Evolutionary conservation across 2,888 invertebrate species (phyloP).

Genomic region (Julus scanicus): DNA sequence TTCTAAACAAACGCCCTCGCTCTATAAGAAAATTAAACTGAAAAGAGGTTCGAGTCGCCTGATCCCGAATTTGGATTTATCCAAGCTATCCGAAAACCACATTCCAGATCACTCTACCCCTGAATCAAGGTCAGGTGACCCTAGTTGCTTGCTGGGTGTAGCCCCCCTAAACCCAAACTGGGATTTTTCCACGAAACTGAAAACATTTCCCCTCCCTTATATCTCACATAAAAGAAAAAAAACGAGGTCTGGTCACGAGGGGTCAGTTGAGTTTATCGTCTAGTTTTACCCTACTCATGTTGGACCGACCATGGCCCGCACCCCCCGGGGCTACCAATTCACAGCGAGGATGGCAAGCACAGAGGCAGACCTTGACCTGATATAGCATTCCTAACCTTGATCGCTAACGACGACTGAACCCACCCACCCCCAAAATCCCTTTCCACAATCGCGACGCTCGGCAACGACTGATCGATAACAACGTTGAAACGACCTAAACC

Average conservation of each 20-base stretch:
- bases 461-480: slow-evolving; percentile 36
- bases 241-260: slow-evolving; percentile 16
- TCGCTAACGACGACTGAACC: not conserved
- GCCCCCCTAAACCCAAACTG: no score
- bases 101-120: not conserved
- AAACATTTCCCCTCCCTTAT: not conserved
- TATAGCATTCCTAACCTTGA: slow-evolving; percentile 18
- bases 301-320: not conserved
- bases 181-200: not conserved
- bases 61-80: not conserved
- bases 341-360: not conserved
- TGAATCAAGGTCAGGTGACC: not conserved
- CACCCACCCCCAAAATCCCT: not conserved
- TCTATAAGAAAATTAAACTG: not conserved
- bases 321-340: not conserved
- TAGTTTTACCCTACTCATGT: not conserved
- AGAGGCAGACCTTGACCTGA: not conserved
- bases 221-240: not conserved
- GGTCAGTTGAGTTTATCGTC: not conserved
- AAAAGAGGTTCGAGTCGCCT: not conserved
- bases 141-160: no score
- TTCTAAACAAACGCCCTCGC: not conserved
- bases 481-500: not conserved
- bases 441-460: not conserved
- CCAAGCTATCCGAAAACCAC: not conserved